A percentile compares a stretch with the other conserved stretches of the same genome.
Conservation (phyloP, 2,113 vertebrate species). For the Psettodes erumei region DNA sequence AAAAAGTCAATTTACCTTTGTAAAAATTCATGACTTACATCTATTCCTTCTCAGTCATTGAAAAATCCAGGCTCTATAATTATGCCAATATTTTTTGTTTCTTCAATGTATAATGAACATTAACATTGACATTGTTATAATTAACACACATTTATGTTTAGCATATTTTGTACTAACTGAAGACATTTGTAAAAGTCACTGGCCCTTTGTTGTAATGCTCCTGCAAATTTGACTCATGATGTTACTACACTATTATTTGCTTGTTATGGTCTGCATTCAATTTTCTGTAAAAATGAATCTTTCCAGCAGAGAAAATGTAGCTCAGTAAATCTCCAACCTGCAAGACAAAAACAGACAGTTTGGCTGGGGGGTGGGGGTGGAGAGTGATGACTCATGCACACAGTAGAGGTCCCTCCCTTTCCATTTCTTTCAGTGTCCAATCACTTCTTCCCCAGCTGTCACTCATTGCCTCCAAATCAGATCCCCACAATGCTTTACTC, state of each 20-base stretch:
- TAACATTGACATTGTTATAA: neutral
- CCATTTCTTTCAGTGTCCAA: conserved; percentile 80
- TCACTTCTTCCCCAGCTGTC: conserved; percentile 79
- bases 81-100: neutral
- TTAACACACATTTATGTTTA: neutral
- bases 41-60: neutral
- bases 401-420: conserved; percentile 76
- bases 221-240: conserved; percentile 10
- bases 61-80: neutral
- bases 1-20: neutral
- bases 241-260: conserved; percentile 39
- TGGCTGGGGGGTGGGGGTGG: conserved; percentile 67
- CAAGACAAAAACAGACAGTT: conserved; percentile 73
- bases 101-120: neutral
- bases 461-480: conserved; percentile 72
- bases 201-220: conserved; percentile 4
- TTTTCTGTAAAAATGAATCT: conserved; percentile 51
- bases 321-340: conserved; percentile 71
- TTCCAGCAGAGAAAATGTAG: conserved; percentile 58
- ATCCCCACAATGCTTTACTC: conserved; percentile 60
- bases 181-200: neutral
- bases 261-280: conserved; percentile 47
- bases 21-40: neutral
- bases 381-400: conserved; percentile 83
- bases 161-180: neutral